Percentiles rank a stretch among this genome's conserved stretches.
Conservation (phyloP, 2,797 vertebrate species). For the Oceanodroma leucorhoa region DNA sequence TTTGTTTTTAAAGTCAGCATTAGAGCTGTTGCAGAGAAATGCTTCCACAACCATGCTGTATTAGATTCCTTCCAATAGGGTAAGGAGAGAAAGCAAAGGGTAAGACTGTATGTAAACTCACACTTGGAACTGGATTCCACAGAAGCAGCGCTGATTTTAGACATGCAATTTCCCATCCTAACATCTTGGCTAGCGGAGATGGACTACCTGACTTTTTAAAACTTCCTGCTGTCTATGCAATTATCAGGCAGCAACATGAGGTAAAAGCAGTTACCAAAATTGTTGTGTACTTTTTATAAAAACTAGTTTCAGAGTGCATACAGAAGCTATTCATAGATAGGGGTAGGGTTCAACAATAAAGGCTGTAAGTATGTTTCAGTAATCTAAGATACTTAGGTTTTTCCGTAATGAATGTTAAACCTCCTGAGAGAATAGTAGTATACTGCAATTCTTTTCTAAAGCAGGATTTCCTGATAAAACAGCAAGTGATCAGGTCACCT, state of each 20-base stretch:
- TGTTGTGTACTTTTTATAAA: neutral
- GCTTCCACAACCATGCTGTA: neutral
- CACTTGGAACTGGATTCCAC: neutral
- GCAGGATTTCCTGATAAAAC: neutral
- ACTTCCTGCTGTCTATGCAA: neutral
- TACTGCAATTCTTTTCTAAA: neutral
- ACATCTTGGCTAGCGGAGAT: neutral
- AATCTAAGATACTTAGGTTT: neutral
- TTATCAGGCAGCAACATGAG: neutral
- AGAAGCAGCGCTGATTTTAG: neutral
- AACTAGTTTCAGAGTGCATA: neutral
- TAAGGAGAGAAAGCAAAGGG: neutral
- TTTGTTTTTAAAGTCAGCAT: neutral
- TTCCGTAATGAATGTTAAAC: neutral
- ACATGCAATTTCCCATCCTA: neutral
- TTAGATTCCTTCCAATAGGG: neutral
- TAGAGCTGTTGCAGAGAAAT: neutral
- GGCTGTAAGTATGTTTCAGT: neutral
- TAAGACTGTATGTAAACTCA: neutral
- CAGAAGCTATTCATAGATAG: neutral
- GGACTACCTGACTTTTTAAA: neutral
- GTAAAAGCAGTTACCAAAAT: neutral
- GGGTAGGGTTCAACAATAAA: neutral
- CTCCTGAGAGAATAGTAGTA: neutral
- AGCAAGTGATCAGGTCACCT: neutral